Percentiles rank a stretch among this genome's conserved stretches.
These are phyloP conservation scores for Odontothrips loti DNA, from an alignment of 2,888 invertebrate species.

Conservation along the genomic window DNA sequence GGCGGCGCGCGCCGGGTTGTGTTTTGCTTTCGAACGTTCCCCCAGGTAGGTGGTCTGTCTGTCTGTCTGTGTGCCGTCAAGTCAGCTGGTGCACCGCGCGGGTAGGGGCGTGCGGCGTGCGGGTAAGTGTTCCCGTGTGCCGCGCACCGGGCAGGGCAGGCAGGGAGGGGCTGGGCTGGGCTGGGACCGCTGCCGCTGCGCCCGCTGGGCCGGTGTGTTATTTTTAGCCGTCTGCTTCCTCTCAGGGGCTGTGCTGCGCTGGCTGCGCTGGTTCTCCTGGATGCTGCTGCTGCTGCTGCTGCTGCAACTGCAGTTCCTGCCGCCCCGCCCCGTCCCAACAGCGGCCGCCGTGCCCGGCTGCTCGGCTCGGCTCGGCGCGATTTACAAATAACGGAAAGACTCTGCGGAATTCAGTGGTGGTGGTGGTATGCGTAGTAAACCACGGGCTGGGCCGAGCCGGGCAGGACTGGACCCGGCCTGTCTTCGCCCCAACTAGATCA, in stretches of 20 bases:
- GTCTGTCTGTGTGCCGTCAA: not conserved
- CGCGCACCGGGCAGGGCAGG: not conserved
- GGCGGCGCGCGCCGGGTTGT: too few species aligned
- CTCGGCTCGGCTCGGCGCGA: not conserved
- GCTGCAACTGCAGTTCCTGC: too few species aligned
- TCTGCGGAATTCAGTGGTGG: too few species aligned
- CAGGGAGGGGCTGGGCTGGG: not conserved
- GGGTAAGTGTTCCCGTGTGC: too few species aligned
- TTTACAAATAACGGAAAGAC: too few species aligned
- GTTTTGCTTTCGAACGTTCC: too few species aligned
- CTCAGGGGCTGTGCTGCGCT: not conserved
- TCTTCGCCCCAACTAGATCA: too few species aligned
- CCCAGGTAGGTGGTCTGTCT: not conserved
- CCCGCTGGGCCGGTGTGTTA: not conserved
- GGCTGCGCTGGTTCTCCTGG: not conserved
- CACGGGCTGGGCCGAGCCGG: too few species aligned
- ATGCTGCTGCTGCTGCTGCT: not conserved
- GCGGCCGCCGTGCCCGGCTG: not conserved
- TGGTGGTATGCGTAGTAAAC: too few species aligned
- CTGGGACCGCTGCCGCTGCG: not conserved
- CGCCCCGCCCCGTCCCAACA: too few species aligned
- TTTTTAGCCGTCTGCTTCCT: slow-evolving; percentile 15
- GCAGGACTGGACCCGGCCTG: too few species aligned
- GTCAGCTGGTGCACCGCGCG: not conserved
- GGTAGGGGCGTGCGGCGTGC: not conserved